Percentiles rank a stretch among this genome's conserved stretches.
Conservation (phyloP, 2,888 invertebrate genomes). For the Leptodirus hochenwartii region DNA sequence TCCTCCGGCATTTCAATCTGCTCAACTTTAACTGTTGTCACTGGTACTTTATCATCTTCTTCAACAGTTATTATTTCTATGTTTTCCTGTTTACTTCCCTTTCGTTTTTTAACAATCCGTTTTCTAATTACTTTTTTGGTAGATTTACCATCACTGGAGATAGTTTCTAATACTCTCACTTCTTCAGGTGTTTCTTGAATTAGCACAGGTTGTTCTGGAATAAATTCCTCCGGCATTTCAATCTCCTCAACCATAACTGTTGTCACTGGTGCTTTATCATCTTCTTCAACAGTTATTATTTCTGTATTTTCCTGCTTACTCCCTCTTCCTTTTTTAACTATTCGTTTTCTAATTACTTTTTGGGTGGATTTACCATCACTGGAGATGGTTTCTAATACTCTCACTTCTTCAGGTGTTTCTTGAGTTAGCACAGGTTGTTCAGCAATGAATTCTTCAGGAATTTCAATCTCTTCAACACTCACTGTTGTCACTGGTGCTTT, state of each 20-base stretch:
- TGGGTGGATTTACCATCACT: constrained; percentile 16
- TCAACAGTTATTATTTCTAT: constrained; percentile 25
- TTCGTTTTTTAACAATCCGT: constrained; percentile 25
- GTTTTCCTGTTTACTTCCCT: constrained; percentile 21
- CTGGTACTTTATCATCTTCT: constrained; percentile 17
- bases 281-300: constrained; percentile 19
- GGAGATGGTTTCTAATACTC: constrained; percentile 15
- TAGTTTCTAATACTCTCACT: constrained; percentile 21
- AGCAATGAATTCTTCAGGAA: constrained; percentile 11
- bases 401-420: constrained; percentile 14
- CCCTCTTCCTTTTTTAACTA: constrained; percentile 19
- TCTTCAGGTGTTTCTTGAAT: constrained; percentile 15
- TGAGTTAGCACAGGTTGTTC: constrained; percentile 8
- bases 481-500: constrained; percentile 20
- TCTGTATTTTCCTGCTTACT: constrained; percentile 16
- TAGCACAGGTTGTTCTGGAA: constrained; percentile 14
- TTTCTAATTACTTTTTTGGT: constrained; percentile 18
- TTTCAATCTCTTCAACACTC: constrained; percentile 10
- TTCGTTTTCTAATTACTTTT: constrained; percentile 15
- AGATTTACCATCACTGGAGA: constrained; percentile 19
- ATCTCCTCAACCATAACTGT: constrained; percentile 16
- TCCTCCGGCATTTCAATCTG: constrained; percentile 15
- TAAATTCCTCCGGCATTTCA: constrained; percentile 10
- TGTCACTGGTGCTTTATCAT: constrained; percentile 18
- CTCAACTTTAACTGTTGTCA: constrained; percentile 18